A percentile compares a stretch with the other conserved stretches of the same genome.
These are phyloP conservation scores for Sphaerophoria taeniata DNA, from an alignment of 2,888 invertebrate genomes.

Conservation along the genomic window DNA sequence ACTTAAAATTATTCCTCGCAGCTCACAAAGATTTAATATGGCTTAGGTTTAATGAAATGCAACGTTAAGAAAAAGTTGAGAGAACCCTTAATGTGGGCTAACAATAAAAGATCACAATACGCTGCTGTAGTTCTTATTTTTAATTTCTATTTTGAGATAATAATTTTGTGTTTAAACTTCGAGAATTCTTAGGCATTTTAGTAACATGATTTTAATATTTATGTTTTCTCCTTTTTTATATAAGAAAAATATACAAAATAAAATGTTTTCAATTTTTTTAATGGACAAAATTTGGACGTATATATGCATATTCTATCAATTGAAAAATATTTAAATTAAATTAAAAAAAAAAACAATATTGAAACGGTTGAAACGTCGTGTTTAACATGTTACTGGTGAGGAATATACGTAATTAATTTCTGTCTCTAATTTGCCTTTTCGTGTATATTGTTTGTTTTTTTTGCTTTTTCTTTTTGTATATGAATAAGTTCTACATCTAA, in stretches of 20 bases:
- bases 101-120: constrained; percentile 62
- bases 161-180: constrained; percentile 4
- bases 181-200: constrained; percentile 27
- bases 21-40: constrained; percentile 1
- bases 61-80: constrained; percentile 37
- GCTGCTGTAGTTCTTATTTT: constrained; percentile 42
- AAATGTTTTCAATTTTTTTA: constrained; percentile 24
- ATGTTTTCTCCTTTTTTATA: constrained; percentile 12
- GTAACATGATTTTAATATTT: constrained; percentile 28
- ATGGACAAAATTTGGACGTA: constrained; percentile 63
- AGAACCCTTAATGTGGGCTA: constrained; percentile 26
- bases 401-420: constrained; percentile 34
- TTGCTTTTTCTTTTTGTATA: constrained; percentile 36
- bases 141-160: neutral
- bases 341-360: neutral
- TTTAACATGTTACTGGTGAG: constrained; percentile 26
- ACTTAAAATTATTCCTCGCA: constrained; percentile 2
- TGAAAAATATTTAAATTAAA: constrained; percentile 2
- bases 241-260: constrained; percentile 30
- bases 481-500: constrained; percentile 70
- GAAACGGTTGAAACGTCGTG: constrained; percentile 21
- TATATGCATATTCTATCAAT: constrained; percentile 29
- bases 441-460: constrained; percentile 15
- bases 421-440: constrained; percentile 36
- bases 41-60: constrained; percentile 12